Evolutionary conservation across 2,888 invertebrate genomes (phyloP).

Genomic region (Portevinia maculata): DNA sequence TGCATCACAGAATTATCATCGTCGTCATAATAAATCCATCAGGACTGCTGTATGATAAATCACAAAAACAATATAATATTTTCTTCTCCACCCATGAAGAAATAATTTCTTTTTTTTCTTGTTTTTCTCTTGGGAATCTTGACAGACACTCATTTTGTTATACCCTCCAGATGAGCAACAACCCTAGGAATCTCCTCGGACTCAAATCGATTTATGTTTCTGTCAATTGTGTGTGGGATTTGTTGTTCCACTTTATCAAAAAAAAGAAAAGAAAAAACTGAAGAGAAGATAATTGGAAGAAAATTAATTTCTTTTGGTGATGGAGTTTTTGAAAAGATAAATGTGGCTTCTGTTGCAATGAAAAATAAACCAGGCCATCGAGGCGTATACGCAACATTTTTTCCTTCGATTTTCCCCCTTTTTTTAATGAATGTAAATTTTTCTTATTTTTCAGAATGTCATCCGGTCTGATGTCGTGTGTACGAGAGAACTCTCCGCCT

Average conservation of each 20-base stretch:
- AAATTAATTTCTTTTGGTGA: slow-evolving; percentile 4
- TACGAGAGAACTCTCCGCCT: slow-evolving; percentile 82
- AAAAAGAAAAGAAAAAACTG: not conserved
- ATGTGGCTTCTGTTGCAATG: no score
- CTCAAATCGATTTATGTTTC: slow-evolving; percentile 29
- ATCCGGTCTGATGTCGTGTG: slow-evolving; percentile 82
- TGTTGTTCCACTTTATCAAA: slow-evolving; percentile 1
- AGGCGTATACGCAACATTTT: not conserved
- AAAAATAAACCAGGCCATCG: not conserved
- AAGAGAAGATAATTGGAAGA: slow-evolving; percentile 7
- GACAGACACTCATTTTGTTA: not conserved
- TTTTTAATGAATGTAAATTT: slow-evolving; percentile 17
- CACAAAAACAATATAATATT: no score
- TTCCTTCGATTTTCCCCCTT: not conserved
- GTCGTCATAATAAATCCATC: slow-evolving; percentile 6
- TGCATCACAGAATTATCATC: not conserved
- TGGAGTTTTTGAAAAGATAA: not conserved
- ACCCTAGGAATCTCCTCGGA: not conserved
- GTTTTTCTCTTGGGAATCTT: not conserved
- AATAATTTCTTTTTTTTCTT: not conserved
- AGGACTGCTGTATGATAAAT: no score
- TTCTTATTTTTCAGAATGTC: slow-evolving; percentile 80
- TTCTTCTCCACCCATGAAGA: no score
- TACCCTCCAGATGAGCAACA: not conserved
- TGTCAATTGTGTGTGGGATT: slow-evolving; percentile 15